phyloP scores from a whole-genome alignment of 2,888 invertebrate species.

The Horisme vitalbata region DNA sequence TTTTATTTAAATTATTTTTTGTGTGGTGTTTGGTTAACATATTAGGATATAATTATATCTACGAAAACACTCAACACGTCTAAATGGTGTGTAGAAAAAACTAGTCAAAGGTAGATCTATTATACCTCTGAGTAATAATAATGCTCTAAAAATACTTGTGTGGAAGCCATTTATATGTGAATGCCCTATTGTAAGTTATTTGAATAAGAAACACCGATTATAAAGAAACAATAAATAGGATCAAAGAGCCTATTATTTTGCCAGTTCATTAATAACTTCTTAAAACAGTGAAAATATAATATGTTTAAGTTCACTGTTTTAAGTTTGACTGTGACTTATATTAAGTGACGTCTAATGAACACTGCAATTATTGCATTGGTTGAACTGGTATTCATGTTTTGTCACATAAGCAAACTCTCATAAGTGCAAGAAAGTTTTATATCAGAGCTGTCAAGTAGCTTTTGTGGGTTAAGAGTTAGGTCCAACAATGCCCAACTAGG shows the following conservation, averaged over 20 bases:
- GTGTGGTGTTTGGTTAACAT: conserved; percentile 80
- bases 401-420: conserved; percentile 17
- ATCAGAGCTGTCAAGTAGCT: conserved; percentile 11
- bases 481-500: conserved; percentile 6
- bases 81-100: conserved; percentile 70
- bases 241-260: conserved; percentile 18
- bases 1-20: conserved; percentile 78
- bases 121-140: conserved; percentile 51
- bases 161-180: conserved; percentile 50
- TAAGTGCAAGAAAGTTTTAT: conserved; percentile 17
- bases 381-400: conserved; percentile 6
- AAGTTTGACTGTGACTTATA: too few species aligned
- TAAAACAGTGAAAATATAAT: conserved; percentile 9
- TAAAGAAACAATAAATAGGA: conserved; percentile 17
- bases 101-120: conserved; percentile 73
- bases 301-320: conserved; percentile 11
- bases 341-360: neutral
- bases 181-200: conserved; percentile 29
- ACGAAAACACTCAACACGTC: conserved; percentile 58
- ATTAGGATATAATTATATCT: conserved; percentile 57
- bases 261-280: neutral
- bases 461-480: conserved; percentile 6
- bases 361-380: conserved; percentile 1
- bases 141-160: conserved; percentile 48
- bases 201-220: too few species aligned